Evolutionary conservation across 2,797 vertebrate species (phyloP), one percentile per base, ranked within the genome.

Genomic region (Chiroxiphia lanceolata): DNA sequence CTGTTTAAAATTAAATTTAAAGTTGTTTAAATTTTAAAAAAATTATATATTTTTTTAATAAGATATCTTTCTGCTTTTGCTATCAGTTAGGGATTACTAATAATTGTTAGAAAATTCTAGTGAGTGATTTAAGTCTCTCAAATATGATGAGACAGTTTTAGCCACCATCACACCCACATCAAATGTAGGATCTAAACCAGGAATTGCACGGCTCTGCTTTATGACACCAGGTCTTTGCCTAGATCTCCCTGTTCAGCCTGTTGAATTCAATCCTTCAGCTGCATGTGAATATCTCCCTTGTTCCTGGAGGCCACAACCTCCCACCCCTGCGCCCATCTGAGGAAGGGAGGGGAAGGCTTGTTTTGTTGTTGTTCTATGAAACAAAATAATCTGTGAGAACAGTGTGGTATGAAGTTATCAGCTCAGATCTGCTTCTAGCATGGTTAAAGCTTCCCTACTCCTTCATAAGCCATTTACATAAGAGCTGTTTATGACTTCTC

Each of bases 401-500:
- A 75, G 71, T 36, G 53, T 86, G 93, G 71, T 92, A 94, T 38
- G 57, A 93, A 85, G 72, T 81, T 95, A 95, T 94, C 92, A 65
- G 51, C 22, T 82, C 34, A 80, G 71, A 96, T 97, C 75, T 17
- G 45, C 67, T 87, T 77, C 75, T 80, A 64, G 60, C 53, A 91
- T 71, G 76, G 75, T 34, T 92, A 85, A 95, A 96, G 53, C 75
- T 74, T 95, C 89, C 79, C n/a, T 36, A 78, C 87, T 94, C 82
- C 84, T 76, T 89, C 84, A 86, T 92, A 94, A 93, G 91, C 64
- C 75, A 86, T 96, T 95, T 97, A 78, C 84, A 93, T 96, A 93
- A 97, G 89, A 92, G 65, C 71, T 94, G 93, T 95, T 96, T 94
- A 92, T 96, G 89, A 91, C 45, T 93, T 87, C 90, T 95, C 84